These are phyloP conservation scores for Cremastinae sp. DNA, from an alignment of 2,888 invertebrate genomes.

Conservation along the genomic window DNA sequence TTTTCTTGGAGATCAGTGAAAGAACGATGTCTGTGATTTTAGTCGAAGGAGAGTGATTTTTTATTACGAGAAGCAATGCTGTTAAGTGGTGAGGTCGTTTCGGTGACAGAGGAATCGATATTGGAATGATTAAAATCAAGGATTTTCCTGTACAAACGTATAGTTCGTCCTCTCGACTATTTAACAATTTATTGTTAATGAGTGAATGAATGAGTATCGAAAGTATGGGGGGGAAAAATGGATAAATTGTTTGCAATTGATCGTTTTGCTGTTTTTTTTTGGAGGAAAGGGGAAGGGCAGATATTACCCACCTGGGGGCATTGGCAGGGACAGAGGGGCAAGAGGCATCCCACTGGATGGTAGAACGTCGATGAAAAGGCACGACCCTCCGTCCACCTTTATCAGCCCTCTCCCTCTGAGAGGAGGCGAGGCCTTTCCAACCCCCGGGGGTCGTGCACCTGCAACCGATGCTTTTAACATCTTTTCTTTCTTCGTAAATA, in stretches of 20 bases:
- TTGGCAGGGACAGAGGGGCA: slow-evolving; percentile 77
- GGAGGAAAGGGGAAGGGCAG: slow-evolving; percentile 60
- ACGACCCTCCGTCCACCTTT: slow-evolving; percentile 82
- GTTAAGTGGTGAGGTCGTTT: slow-evolving; percentile 4
- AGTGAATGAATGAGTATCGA: slow-evolving; percentile 46
- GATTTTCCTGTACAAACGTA: slow-evolving; percentile 29
- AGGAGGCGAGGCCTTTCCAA: slow-evolving; percentile 78
- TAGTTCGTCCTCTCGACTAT: slow-evolving; percentile 9
- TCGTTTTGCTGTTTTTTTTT: no score
- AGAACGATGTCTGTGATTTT: not conserved
- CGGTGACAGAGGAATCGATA: no score
- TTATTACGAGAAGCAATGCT: not conserved
- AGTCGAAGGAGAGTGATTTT: not conserved
- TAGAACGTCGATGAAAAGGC: slow-evolving; percentile 85
- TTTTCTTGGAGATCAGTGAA: not conserved
- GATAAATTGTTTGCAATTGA: no score
- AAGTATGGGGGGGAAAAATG: slow-evolving; percentile 19
- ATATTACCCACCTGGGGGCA: slow-evolving; percentile 80
- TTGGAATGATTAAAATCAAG: not conserved
- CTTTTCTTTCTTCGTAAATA: slow-evolving; percentile 56
- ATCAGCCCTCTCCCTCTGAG: slow-evolving; percentile 79
- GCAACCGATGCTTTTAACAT: slow-evolving; percentile 78
- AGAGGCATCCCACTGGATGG: slow-evolving; percentile 78
- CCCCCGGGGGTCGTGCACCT: slow-evolving; percentile 79
- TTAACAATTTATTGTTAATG: slow-evolving; percentile 36